These are phyloP conservation scores for Bombus balteatus DNA, from an alignment of 1,140 invertebrate species.

Conservation along the genomic window DNA sequence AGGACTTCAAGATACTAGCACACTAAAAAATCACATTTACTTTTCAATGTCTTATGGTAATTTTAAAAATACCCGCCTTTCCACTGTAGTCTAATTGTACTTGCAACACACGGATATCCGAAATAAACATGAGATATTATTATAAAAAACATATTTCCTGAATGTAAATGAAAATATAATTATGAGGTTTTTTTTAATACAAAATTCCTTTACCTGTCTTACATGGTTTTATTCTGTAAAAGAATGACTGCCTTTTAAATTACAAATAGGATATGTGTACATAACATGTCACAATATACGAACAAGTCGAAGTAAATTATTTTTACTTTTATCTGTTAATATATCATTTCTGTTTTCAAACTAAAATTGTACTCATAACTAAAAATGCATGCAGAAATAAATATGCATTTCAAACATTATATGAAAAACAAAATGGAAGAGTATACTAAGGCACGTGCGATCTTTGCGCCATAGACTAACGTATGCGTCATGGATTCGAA, in stretches of 20 bases:
- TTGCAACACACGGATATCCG: neutral
- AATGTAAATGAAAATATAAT: too few relatives aligned
- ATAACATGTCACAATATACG: neutral
- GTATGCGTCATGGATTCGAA: too few relatives aligned
- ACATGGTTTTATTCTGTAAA: too few relatives aligned
- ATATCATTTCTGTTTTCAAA: neutral
- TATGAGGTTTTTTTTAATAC: neutral
- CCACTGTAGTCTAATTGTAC: too few relatives aligned
- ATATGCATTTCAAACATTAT: neutral
- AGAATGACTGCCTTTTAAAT: neutral
- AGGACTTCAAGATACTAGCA: neutral
- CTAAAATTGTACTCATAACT: neutral
- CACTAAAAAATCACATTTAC: neutral
- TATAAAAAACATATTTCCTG: neutral
- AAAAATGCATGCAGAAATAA: too few relatives aligned
- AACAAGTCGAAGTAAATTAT: neutral
- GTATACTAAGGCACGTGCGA: neutral
- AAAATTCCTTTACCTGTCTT: neutral
- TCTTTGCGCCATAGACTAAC: neutral
- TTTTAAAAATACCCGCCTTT: constrained; percentile 25
- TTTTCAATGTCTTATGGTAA: too few relatives aligned
- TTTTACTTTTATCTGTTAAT: neutral
- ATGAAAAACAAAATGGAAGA: neutral
- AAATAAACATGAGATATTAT: neutral
- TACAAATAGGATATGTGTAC: neutral